Base-by-base conservation (phyloP, 2,113 vertebrate genomes). In the Antechinus stuartii region DNA sequence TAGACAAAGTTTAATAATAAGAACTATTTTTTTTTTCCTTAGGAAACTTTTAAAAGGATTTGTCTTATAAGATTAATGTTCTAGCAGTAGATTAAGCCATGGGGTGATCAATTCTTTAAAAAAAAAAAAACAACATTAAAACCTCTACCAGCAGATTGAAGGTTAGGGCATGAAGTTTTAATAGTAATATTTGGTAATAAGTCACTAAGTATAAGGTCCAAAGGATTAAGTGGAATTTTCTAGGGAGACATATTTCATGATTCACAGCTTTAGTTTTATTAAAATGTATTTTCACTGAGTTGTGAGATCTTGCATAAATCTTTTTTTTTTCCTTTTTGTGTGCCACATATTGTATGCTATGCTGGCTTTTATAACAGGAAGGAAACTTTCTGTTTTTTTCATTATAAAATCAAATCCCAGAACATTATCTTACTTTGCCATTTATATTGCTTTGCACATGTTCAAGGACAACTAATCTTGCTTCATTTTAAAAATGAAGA, bases 11-110 rank as follows among this genome's bases (percentile, higher is more conserved):
- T 92, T 96, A 46, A 25, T 91, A 91, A 30, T 95, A 95, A 90
- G 42, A 95, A 12, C 30, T 56, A 94, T 94, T 14, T 3, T 16
- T 42, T 94, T 97, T n/a, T n/a, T n/a, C n/a, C n/a, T n/a, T 76
- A 94, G 96, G 61, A 91, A 90, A 56, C 30, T 16, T 9, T 90
- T 92, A 90, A 53, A 92, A 10, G 16, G n/a, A 84, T 5, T 8
- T 23, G 47, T 93, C 35, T 50, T 92, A 1, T 95, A 54, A 96
- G 61, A 49, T 55, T 94, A 91, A 76, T 42, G 35, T 84, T 7
- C 30, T 42, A 8, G 68, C 42, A 23, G 42, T 84, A 84, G n/a
- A 84, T 84, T 90, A 1, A 54, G 49, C 42, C 3, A 92, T 26
- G 7, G 61, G 89, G 53, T 26, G 56, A 55, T 14, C 0, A 9